A percentile compares a stretch with the other conserved stretches of the same genome.
These are phyloP conservation scores for Magallana nippona DNA, from an alignment of 2,888 invertebrate species.

Conservation along the genomic window DNA sequence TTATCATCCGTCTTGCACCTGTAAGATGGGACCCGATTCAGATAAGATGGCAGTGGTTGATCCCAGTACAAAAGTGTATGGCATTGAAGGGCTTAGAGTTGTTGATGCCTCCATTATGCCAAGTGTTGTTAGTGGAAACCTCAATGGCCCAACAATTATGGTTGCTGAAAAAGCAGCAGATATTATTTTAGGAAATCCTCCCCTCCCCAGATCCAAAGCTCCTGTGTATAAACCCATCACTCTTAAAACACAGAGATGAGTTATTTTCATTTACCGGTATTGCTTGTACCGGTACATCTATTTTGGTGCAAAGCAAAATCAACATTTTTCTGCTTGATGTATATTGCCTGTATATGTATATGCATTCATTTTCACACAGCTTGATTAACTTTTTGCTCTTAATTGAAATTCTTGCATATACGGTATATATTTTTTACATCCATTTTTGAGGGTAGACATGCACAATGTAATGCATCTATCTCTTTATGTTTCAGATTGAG, in stretches of 20 bases:
- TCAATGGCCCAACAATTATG: conserved; percentile 83
- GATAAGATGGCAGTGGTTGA: conserved; percentile 85
- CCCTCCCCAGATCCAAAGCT: conserved; percentile 74
- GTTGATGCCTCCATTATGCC: conserved; percentile 92
- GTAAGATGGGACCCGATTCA: conserved; percentile 84
- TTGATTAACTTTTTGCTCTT: no score
- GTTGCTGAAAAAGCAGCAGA: conserved; percentile 82
- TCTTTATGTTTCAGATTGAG: no score
- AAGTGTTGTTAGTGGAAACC: conserved; percentile 87
- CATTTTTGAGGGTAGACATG: no score
- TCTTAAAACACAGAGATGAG: conserved; percentile 59
- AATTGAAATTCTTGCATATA: no score
- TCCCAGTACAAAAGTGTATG: conserved; percentile 80
- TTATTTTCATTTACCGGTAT: not conserved
- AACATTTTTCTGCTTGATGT: no score
- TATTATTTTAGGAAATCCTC: conserved; percentile 78
- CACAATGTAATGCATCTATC: no score
- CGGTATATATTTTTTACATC: no score
- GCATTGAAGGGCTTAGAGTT: conserved; percentile 85
- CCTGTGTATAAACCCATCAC: conserved; percentile 73
- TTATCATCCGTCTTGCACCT: conserved; percentile 90
- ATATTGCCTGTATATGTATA: no score
- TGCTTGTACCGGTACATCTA: no score
- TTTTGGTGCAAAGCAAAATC: not conserved
- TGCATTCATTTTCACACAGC: no score